A percentile compares a stretch with the other conserved stretches of the same genome.
Conservation (phyloP, 2,797 vertebrate species). For the Pristis pectinata region DNA sequence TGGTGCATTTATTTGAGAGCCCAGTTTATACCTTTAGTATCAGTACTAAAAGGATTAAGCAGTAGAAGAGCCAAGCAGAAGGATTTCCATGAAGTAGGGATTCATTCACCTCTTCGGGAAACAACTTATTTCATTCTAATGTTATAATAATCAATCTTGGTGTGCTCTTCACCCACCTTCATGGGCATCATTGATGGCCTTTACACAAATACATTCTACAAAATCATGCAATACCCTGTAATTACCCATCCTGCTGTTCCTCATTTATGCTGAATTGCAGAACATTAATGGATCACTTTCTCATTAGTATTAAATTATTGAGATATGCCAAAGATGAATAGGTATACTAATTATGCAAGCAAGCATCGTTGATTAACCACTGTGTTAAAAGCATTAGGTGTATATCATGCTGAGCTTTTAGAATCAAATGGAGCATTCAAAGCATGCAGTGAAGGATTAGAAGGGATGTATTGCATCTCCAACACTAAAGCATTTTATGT, state of each 20-base stretch:
- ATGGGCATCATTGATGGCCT: background rate
- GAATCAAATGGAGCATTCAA: background rate
- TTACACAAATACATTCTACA: background rate
- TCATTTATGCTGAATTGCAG: background rate
- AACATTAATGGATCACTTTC: background rate
- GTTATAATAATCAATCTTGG: background rate
- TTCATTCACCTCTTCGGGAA: slow-evolving; percentile 10
- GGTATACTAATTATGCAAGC: background rate
- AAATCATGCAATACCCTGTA: background rate
- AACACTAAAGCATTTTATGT: background rate
- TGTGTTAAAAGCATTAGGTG: background rate
- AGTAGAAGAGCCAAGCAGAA: background rate
- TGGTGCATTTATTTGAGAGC: background rate
- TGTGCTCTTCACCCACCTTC: background rate
- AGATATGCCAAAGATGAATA: background rate
- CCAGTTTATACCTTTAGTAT: background rate
- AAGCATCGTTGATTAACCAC: background rate
- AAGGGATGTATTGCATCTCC: background rate
- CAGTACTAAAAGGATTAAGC: background rate
- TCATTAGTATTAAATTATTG: background rate
- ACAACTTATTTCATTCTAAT: background rate
- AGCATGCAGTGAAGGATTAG: slow-evolving; percentile 15
- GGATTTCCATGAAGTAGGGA: background rate
- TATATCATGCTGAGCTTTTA: background rate
- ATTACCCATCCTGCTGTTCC: background rate